A percentile compares a stretch with the other conserved stretches of the same genome.
Conservation (phyloP, 2,797 vertebrate species). For the Loris lydekkerianus region DNA sequence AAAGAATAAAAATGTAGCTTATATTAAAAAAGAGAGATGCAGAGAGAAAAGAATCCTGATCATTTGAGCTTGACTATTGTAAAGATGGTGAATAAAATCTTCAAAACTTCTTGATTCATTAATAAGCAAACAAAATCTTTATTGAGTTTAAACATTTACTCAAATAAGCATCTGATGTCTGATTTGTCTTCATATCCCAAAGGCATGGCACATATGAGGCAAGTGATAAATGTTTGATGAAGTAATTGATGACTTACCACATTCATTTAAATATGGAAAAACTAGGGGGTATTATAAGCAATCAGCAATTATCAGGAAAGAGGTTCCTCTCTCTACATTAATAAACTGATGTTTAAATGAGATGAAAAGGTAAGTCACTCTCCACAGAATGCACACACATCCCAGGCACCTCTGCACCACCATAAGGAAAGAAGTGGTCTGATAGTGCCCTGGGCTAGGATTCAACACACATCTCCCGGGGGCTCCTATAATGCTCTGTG, state of each 20-base stretch:
- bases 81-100: no score
- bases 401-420: accelerated
- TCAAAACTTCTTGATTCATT: no score
- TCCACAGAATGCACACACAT: no score
- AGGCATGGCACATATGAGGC: accelerated
- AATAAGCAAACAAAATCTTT: no score
- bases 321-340: neutral
- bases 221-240: no score
- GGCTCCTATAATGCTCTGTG: neutral
- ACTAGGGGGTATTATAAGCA: no score
- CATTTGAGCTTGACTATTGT: no score
- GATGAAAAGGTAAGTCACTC: no score
- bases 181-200: neutral
- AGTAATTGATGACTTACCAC: no score
- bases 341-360: neutral
- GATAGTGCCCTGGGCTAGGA: accelerated
- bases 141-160: neutral
- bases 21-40: no score
- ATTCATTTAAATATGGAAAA: accelerated
- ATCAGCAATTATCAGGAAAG: neutral
- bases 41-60: no score
- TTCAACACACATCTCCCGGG: accelerated
- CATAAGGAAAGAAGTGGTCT: neutral
- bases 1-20: no score
- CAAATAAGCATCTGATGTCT: neutral